Percentiles rank a stretch among this genome's conserved stretches.
Conservation (phyloP, 2,888 invertebrate species). For the Hymenopus coronatus region DNA sequence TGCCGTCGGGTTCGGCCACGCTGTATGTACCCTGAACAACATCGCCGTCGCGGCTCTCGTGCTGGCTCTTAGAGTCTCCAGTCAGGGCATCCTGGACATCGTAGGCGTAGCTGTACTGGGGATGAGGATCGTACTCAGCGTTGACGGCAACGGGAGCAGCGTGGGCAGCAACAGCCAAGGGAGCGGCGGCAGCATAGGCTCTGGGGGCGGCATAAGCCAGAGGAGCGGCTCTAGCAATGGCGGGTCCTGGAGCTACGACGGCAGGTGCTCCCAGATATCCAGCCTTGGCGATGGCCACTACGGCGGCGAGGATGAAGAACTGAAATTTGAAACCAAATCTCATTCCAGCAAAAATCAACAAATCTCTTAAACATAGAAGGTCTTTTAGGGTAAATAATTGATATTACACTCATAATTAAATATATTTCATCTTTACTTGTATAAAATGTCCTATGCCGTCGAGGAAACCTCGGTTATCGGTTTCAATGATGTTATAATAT, state of each 20-base stretch:
- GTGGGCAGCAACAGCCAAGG: slow-evolving; percentile 1
- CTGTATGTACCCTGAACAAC: slow-evolving; percentile 28
- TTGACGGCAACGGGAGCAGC: slow-evolving; percentile 38
- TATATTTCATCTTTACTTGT: too few relatives aligned
- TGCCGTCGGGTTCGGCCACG: slow-evolving; percentile 28
- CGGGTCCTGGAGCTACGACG: slow-evolving; percentile 26
- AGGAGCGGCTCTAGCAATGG: not conserved
- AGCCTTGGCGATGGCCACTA: slow-evolving; percentile 33
- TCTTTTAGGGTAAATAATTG: too few relatives aligned
- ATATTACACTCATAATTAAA: too few relatives aligned
- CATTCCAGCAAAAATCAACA: too few relatives aligned
- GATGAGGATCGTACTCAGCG: slow-evolving; percentile 34
- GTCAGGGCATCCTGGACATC: slow-evolving; percentile 32
- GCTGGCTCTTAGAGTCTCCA: slow-evolving; percentile 33
- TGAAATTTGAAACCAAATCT: not conserved
- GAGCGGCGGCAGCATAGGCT: slow-evolving; percentile 17
- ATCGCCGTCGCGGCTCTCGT: slow-evolving; percentile 24
- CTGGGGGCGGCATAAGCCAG: slow-evolving; percentile 24
- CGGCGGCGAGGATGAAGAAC: slow-evolving; percentile 31
- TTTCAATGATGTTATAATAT: too few relatives aligned
- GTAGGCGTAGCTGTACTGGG: slow-evolving; percentile 34
- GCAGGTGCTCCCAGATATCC: slow-evolving; percentile 31
- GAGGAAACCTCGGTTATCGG: too few relatives aligned
- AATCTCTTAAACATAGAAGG: too few relatives aligned
- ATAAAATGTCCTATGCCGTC: too few relatives aligned